Evolutionary conservation across 2,113 vertebrate genomes (phyloP).

Genomic region (Oenanthe oenanthe): DNA sequence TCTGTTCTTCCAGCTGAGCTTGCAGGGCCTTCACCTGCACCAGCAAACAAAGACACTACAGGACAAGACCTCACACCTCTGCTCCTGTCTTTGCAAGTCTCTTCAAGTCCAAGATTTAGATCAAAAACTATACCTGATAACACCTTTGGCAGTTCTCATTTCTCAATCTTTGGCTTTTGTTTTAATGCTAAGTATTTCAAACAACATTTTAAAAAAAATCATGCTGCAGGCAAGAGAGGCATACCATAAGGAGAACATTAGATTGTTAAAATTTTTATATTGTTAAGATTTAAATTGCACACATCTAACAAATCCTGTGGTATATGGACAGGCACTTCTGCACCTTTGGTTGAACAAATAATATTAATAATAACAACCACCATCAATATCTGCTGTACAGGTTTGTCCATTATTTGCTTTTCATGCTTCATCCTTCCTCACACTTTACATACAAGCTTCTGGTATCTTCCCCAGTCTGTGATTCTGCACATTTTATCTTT

Average conservation of each 20-base stretch:
- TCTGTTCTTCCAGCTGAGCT: slow-evolving; percentile 93
- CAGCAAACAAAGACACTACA: neutral
- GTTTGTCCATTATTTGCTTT: neutral
- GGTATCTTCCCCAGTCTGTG: neutral
- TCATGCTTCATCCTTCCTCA: neutral
- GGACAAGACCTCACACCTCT: neutral
- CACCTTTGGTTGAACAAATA: neutral
- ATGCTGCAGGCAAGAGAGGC: neutral
- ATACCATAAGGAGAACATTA: neutral
- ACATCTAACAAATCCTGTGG: neutral
- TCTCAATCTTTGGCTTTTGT: neutral
- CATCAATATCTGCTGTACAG: neutral
- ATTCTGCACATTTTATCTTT: neutral
- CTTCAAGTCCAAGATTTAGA: neutral
- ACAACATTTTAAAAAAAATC: neutral
- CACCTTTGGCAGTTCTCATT: neutral
- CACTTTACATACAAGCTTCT: neutral
- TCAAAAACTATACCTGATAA: neutral
- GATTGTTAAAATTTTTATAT: neutral
- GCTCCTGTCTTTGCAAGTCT: neutral
- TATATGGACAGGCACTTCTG: neutral
- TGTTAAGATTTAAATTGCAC: neutral
- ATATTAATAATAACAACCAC: neutral
- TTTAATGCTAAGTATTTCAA: neutral
- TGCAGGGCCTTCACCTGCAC: slow-evolving; percentile 92